Evolutionary conservation across 2,113 vertebrate genomes (phyloP), one percentile per base, ranked within the genome.

Genomic region (Echinops telfairi): DNA sequence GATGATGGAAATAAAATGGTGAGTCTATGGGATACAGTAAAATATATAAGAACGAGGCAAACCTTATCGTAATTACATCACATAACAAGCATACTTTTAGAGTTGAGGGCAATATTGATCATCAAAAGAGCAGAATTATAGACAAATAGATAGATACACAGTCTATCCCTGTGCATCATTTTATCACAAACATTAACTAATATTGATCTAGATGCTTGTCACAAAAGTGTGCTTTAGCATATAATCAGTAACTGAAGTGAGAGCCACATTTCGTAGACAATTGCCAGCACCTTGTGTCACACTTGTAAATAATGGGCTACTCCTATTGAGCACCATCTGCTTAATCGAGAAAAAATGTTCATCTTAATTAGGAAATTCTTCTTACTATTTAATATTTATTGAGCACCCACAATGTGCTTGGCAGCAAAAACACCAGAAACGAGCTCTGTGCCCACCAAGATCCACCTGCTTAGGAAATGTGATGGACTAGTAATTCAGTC

Each of bases 351-450:
- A 97, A 71, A 97, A 98, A 97, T 92, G 93, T 97, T 97, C 96
- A 94, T 97, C 95, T 97, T 98, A 97, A 98, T 98, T 97, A 97
- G 96, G 92, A 98, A 97, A 97, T 97, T 97, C 93, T 98, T 98
- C 78, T 90, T 95, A 77, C 94, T 97, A 94, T 90, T 96, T 96
- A 97, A 95, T 93, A 96, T 94, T 95, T 95, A 96, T 93, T 77
- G 93, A 97, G 88, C 58, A 91, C 83, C 83, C 92, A 94, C 93
- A 91, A 96, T 79, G 94, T 76, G 88, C 71, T 96, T 95, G 96
- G 93, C 95, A 96, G 94, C 68, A 85, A 87, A 96, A 93, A 70
- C 43, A 79, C 53, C 68, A 92, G 88, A 87, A 93, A 90, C 64
- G 53, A 0, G 31, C 25, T 94, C 33, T 90, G 77, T 90, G 88